phyloP scores from a whole-genome alignment of 2,797 vertebrate species.

The Pristis pectinata region DNA sequence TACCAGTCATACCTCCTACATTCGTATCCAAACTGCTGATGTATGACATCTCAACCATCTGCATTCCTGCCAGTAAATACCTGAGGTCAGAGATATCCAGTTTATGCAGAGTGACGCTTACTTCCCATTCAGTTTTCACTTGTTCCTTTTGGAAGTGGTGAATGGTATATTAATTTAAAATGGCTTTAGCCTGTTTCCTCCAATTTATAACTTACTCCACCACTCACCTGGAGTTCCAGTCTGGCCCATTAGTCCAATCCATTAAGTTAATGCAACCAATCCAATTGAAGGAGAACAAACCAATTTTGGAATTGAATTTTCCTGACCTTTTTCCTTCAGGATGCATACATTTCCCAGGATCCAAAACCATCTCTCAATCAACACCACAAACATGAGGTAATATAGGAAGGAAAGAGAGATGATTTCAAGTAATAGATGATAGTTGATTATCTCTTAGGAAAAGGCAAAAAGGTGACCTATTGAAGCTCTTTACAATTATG shows the following conservation, averaged over 20 bases:
- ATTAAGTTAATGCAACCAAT: background rate
- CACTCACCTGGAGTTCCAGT: background rate
- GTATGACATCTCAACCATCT: no score
- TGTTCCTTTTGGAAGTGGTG: no score
- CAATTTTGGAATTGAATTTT: background rate
- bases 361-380: background rate
- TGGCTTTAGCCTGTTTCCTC: background rate
- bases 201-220: background rate
- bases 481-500: no score
- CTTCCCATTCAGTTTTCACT: no score
- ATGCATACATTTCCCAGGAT: background rate
- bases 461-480: no score
- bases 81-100: no score
- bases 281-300: background rate
- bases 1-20: no score
- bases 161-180: background rate
- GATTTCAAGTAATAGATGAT: no score
- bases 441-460: no score
- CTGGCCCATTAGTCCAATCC: background rate
- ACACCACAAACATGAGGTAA: background rate
- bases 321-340: background rate
- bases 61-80: no score
- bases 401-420: background rate
- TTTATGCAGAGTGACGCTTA: background rate
- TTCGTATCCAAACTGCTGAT: no score